These are phyloP conservation scores for Drosophila lutescens DNA, from an alignment of 2,888 invertebrate species.

Conservation along the genomic window DNA sequence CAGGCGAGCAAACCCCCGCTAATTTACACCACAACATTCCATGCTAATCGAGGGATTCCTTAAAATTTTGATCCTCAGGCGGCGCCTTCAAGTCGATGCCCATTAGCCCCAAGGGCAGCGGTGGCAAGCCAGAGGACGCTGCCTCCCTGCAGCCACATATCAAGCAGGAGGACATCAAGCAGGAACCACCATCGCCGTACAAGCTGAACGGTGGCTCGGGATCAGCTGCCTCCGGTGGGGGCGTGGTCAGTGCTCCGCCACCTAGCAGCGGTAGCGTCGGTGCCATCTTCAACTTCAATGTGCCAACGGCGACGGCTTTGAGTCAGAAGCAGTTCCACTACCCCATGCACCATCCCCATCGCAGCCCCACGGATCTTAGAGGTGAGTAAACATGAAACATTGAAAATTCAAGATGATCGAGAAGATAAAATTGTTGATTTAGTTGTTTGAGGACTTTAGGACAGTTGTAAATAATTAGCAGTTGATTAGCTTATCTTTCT, in stretches of 20 bases:
- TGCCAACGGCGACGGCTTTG: slow-evolving; percentile 79
- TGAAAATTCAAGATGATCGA: not conserved
- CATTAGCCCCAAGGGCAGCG: slow-evolving; percentile 85
- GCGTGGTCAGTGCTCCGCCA: slow-evolving; percentile 61
- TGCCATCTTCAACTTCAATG: slow-evolving; percentile 83
- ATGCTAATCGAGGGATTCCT: slow-evolving; percentile 48
- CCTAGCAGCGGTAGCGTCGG: slow-evolving; percentile 62
- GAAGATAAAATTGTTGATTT: accelerated
- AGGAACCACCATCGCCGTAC: slow-evolving; percentile 83
- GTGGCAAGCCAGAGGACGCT: slow-evolving; percentile 79
- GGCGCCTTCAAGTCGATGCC: slow-evolving; percentile 96
- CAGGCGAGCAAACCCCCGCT: slow-evolving; percentile 83
- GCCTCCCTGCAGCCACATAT: slow-evolving; percentile 59
- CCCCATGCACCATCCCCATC: slow-evolving; percentile 66
- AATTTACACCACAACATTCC: slow-evolving; percentile 1
- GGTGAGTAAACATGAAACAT: slow-evolving; percentile 57
- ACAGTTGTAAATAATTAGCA: too few species aligned
- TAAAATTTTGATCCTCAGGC: slow-evolving; percentile 84
- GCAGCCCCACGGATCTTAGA: slow-evolving; percentile 77
- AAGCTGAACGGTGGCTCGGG: slow-evolving; percentile 69
- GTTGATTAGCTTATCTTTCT: too few species aligned
- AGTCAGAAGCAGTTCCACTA: slow-evolving; percentile 78
- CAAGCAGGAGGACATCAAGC: slow-evolving; percentile 82
- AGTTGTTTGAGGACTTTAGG: too few species aligned
- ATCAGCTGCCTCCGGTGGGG: slow-evolving; percentile 11